phyloP scores from a whole-genome alignment of 1,140 invertebrate species.

The Danaus plexippus region DNA sequence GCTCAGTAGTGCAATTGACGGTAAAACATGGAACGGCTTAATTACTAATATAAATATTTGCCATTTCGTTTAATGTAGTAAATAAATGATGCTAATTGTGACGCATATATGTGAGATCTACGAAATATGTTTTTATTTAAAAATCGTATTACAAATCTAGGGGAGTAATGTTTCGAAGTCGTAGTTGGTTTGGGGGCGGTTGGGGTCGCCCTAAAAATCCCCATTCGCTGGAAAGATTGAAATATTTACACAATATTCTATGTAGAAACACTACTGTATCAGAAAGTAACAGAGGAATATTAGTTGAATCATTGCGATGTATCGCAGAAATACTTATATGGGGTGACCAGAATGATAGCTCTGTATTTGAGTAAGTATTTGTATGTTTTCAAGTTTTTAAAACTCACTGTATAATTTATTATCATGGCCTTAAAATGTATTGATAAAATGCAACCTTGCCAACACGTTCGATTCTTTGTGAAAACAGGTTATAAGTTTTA shows the following conservation, averaged over 20 bases:
- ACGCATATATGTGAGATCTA: conserved; percentile 30
- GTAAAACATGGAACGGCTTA: conserved; percentile 18
- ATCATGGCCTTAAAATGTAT: background rate
- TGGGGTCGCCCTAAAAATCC: conserved; percentile 95
- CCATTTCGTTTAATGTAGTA: conserved; percentile 2
- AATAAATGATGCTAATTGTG: conserved; percentile 29
- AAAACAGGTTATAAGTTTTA: too few relatives aligned
- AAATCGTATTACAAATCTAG: conserved; percentile 13
- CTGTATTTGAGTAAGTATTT: conserved; percentile 96
- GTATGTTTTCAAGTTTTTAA: background rate
- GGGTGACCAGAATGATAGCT: conserved; percentile 99
- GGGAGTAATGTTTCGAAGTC: conserved; percentile 83
- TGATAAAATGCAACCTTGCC: too few relatives aligned
- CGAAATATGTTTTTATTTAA: conserved; percentile 32
- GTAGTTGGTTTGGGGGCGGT: conserved; percentile 89
- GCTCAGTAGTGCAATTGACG: conserved; percentile 11
- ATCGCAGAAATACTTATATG: conserved; percentile 99
- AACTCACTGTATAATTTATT: too few relatives aligned
- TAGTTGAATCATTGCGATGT: conserved; percentile 97
- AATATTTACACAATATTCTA: conserved; percentile 96
- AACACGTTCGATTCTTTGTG: too few relatives aligned
- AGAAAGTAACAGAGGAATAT: conserved; percentile 92
- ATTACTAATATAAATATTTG: conserved; percentile 5
- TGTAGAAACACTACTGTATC: conserved; percentile 97
- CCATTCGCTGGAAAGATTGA: conserved; percentile 95